Evolutionary conservation across 2,888 invertebrate genomes (phyloP), one percentile per base, ranked within the genome.

Genomic region (Tetranychus truncatus): DNA sequence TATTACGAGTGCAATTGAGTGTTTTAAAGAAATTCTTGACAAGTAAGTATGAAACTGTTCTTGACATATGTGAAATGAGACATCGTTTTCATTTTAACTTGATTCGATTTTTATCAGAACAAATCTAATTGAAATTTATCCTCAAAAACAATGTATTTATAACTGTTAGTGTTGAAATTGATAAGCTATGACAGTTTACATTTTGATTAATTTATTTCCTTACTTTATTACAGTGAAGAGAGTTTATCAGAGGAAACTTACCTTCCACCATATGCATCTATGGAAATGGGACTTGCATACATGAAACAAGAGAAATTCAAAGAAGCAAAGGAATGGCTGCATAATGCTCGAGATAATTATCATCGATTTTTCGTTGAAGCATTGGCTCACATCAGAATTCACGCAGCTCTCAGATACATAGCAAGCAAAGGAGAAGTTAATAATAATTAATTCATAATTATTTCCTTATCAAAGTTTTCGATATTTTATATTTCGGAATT

Each of bases 261-360:
- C 84, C 83, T 95, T 75, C 84, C 91, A 21, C 95, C 95, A 0
- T 94, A 91, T 82, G 88, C 93, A 4, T 85, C 89, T 71, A 89
- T 91, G 18, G 95, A 96, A 83, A 85, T 93, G 80, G 95, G 91
- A 0, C 85, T 91, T 81, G 85, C 94, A 75, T 87, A 90, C 81
- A 87, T 88, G 81, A 86, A 88, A 66, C 86, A 88, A 78, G 89
- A 89, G 8, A 86, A 89, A 72, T 84, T 82, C 71, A 86, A 87
- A 55, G 87, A 87, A 74, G 91, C 92, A 1, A 84, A 88, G 75
- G 84, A 86, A 11, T 86, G 89, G 77, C 84, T 95, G 46, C 89
- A 91, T 15, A 75, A 45, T 20, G 75, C 76, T 34, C 18, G 73
- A 34, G 69, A 74, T 11, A 72, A 75, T 34, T 76, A 74, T 45